Evolutionary conservation across 1,140 invertebrate species (phyloP).

Genomic region (Pinna nobilis): DNA sequence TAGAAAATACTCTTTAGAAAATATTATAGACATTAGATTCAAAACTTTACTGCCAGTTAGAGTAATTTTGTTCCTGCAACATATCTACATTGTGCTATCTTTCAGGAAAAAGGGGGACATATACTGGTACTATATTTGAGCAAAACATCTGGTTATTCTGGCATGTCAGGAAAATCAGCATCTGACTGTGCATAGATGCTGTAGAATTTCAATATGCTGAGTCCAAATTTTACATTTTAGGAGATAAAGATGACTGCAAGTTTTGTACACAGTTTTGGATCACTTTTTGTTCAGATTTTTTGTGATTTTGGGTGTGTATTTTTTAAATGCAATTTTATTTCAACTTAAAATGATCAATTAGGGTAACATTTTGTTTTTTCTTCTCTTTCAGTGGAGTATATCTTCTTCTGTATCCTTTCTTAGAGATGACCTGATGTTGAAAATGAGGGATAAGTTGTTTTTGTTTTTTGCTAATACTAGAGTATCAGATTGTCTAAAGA

Average conservation of each 20-base stretch:
- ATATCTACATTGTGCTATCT: conserved; percentile 11
- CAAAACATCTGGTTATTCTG: no score
- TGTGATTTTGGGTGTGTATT: no score
- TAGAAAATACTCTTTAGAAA: neutral
- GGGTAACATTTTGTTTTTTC: conserved; percentile 53
- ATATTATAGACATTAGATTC: neutral
- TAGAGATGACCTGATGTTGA: no score
- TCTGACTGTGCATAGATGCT: no score
- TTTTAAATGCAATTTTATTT: no score
- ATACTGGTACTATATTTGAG: neutral
- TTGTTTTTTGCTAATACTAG: neutral
- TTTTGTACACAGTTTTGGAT: no score
- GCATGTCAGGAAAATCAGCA: neutral
- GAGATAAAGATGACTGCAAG: no score
- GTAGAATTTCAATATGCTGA: no score
- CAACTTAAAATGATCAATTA: no score
- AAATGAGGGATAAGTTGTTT: neutral
- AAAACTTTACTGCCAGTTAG: conserved; percentile 15
- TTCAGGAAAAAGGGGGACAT: neutral
- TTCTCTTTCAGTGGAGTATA: conserved; percentile 87
- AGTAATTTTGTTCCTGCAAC: conserved; percentile 25
- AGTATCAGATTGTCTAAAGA: no score
- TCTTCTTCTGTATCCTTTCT: conserved; percentile 82
- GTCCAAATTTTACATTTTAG: no score
- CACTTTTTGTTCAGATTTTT: no score